Conservation (phyloP, 2,797 vertebrate species). For the Phalloptychus januarius region DNA sequence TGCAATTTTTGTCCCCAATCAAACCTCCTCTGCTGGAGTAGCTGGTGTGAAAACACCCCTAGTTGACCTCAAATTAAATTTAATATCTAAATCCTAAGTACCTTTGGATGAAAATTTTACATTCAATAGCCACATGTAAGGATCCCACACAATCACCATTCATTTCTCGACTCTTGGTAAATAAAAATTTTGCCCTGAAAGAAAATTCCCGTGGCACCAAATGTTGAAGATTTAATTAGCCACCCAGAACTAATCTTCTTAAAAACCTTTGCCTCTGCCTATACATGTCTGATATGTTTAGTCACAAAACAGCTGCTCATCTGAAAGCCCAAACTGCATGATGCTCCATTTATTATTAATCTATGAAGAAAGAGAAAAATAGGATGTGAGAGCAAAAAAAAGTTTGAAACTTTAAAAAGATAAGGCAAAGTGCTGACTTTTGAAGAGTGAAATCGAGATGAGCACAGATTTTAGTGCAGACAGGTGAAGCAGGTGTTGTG, state of each 20-base stretch:
- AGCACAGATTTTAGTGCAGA: constrained; percentile 61
- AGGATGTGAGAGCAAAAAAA: constrained; percentile 58
- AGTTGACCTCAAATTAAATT: no score
- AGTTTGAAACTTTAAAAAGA: constrained; percentile 59
- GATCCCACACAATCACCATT: background rate
- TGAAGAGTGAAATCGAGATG: constrained; percentile 52
- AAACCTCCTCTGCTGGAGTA: no score
- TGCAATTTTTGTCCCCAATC: no score
- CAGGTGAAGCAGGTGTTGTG: constrained; percentile 59
- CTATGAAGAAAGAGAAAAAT: constrained; percentile 31
- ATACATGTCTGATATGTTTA: constrained; percentile 54
- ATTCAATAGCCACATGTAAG: background rate
- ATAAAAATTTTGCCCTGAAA: constrained; percentile 4
- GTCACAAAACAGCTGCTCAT: constrained; percentile 72
- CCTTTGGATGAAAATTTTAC: background rate
- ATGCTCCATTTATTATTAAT: constrained; percentile 76
- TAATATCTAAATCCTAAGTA: no score
- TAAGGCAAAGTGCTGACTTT: constrained; percentile 68
- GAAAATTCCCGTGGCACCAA: constrained; percentile 7
- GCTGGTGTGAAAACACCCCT: no score
- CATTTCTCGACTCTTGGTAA: constrained; percentile 16
- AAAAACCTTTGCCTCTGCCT: constrained; percentile 55
- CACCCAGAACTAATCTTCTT: constrained; percentile 50
- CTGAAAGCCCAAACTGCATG: constrained; percentile 68
- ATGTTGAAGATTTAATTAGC: constrained; percentile 41